Evolutionary conservation across 2,113 vertebrate genomes (phyloP), one percentile per base, ranked within the genome.

Genomic region (Chlorodrepanis virens): DNA sequence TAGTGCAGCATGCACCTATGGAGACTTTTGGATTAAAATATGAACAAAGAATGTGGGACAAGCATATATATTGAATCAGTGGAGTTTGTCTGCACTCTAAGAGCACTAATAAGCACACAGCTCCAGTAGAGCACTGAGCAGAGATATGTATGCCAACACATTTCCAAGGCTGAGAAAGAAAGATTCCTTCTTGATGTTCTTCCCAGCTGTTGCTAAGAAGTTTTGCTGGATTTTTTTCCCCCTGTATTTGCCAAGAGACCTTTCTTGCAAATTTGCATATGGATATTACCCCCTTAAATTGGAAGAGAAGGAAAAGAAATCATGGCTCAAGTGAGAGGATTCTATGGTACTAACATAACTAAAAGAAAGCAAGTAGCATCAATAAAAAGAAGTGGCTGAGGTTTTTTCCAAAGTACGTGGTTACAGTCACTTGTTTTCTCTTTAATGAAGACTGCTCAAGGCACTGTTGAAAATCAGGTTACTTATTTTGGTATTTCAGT

Each of bases 201-300:
- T 91, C 95, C 85, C 94, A 95, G 94, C 75, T 96, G 87, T 87
- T 97, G 87, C 91, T 89, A 87, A 91, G 83, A 96, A 91, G 60
- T 93, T 92, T 56, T 83, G 28, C 31, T 85, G 27, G 3, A 0
- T 8, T 13, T n/a, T 44, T 14, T 35, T 37, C 0, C 4, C 25
- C 23, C 31, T 24, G 25, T 61, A 35, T 90, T 90, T 94, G 59
- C 79, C 92, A 93, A 72, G 61, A 91, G 75, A 91, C 21, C 5
- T 83, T 87, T 83, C 61, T 87, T 33, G 54, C 59, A 75, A 72
- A 93, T 87, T 89, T 93, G 57, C 81, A 83, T 90, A 69, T 84
- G 78, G 70, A 80, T 83, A 80, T 93, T 77, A 80, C 33, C 16
- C 37, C 70, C 35, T 61, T 87, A 83, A 70, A 87, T 57, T 57